A percentile compares a stretch with the other conserved stretches of the same genome.
phyloP scores from a whole-genome alignment of 30 jellyfish, hydroid and myxozoan genomes.

The Aurelia aurita region DNA sequence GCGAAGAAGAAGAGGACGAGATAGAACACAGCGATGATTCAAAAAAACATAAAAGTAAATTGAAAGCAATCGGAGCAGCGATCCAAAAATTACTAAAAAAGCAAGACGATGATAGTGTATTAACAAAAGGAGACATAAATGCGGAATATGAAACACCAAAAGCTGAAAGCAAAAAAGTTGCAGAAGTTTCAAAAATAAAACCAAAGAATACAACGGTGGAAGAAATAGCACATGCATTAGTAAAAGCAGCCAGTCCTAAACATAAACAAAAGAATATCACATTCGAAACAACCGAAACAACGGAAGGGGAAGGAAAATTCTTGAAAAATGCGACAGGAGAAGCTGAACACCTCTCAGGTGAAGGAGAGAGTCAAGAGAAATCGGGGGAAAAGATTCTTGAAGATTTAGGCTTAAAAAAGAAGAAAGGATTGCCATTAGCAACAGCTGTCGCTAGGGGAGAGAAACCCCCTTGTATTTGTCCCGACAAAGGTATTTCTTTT shows the following conservation, averaged over 20 bases:
- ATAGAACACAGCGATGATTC: constrained; percentile 31
- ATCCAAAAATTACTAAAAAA: constrained; percentile 46
- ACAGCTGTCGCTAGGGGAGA: constrained; percentile 89
- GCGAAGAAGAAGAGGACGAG: constrained; percentile 81
- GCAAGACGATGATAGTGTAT: constrained; percentile 36
- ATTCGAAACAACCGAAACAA: background rate
- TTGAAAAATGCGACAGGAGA: constrained; percentile 26
- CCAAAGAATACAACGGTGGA: constrained; percentile 28
- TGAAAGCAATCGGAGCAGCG: constrained; percentile 78
- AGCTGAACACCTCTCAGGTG: constrained; percentile 15
- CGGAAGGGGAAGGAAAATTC: constrained; percentile 7
- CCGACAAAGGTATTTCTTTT: constrained; percentile 82
- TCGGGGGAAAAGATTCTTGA: constrained; percentile 29
- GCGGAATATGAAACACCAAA: constrained; percentile 18
- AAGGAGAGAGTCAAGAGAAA: background rate
- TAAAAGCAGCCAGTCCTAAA: constrained; percentile 40
- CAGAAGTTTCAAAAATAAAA: constrained; percentile 13
- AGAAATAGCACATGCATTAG: constrained; percentile 31
- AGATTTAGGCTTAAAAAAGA: constrained; percentile 41
- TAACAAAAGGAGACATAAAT: constrained; percentile 19
- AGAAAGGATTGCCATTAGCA: constrained; percentile 74
- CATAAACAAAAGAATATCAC: constrained; percentile 30
- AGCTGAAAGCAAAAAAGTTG: constrained; percentile 15
- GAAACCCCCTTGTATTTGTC: constrained; percentile 98
- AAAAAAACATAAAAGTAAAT: constrained; percentile 42